Percentiles rank a stretch among this genome's conserved stretches.
phyloP scores from a whole-genome alignment of 2,113 vertebrate species.

The Hippocampus guttulatus region DNA sequence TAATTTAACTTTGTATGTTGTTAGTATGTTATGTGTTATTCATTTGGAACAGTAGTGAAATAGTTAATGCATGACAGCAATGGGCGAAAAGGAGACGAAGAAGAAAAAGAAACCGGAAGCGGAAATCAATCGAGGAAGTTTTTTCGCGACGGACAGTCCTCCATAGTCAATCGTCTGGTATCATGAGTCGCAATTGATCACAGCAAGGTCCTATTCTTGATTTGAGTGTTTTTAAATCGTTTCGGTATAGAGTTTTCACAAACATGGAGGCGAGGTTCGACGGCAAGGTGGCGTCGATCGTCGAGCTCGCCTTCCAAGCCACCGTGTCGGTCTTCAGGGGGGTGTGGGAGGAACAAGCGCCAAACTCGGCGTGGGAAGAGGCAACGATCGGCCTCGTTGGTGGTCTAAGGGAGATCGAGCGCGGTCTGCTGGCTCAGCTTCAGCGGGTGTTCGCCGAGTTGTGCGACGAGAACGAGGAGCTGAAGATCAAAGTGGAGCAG shows the following conservation, averaged over 20 bases:
- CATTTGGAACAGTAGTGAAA: neutral
- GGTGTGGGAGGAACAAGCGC: conserved; percentile 38
- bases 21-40: neutral
- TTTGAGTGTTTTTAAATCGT: neutral
- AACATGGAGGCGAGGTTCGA: conserved; percentile 51
- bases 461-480: conserved; percentile 54
- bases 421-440: conserved; percentile 42
- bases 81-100: neutral
- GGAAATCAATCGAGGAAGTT: conserved; percentile 29
- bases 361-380: conserved; percentile 19
- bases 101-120: conserved; percentile 25
- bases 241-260: neutral
- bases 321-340: conserved; percentile 45
- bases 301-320: conserved; percentile 54
- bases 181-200: too few species aligned
- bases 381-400: neutral
- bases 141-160: conserved; percentile 20
- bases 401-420: conserved; percentile 42
- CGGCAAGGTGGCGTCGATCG: conserved; percentile 46
- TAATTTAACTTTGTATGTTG: neutral
- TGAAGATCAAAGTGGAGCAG: conserved; percentile 57
- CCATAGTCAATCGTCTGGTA: neutral
- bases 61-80: neutral
- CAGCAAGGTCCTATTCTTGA: neutral
- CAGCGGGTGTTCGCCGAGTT: conserved; percentile 38